Conservation (phyloP, 2,797 vertebrate species). For the Myotis vivesi region DNA sequence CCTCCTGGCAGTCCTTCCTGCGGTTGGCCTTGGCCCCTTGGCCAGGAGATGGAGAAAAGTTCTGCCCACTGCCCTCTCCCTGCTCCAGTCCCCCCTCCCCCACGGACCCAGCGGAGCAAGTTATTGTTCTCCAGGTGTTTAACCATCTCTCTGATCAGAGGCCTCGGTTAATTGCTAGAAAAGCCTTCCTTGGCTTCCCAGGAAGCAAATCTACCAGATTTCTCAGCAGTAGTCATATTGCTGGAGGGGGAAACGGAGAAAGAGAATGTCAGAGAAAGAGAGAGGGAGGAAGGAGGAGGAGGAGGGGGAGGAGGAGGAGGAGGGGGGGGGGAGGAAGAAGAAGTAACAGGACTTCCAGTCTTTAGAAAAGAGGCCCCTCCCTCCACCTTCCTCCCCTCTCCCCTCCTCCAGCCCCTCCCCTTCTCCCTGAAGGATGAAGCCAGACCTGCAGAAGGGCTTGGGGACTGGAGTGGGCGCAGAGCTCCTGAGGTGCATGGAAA, state of each 20-base stretch:
- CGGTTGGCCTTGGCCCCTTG: neutral
- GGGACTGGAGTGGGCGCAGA: neutral
- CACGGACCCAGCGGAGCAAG: neutral
- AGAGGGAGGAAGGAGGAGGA: neutral
- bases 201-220: conserved; percentile 49
- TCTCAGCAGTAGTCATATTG: conserved; percentile 60
- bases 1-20: neutral
- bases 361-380: neutral
- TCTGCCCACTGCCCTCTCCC: neutral
- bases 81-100: neutral
- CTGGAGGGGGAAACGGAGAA: conserved; percentile 73
- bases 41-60: neutral
- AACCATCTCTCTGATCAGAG: neutral
- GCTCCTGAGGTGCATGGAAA: neutral
- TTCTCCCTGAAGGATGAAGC: neutral
- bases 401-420: neutral
- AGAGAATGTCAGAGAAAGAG: neutral
- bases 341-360: neutral
- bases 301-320: neutral
- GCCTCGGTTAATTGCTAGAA: conserved; percentile 51
- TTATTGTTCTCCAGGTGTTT: conserved; percentile 5
- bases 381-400: neutral
- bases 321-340: neutral
- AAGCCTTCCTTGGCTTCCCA: neutral
- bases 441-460: neutral